A percentile compares a stretch with the other conserved stretches of the same genome.
These are phyloP conservation scores for Pitta sordida DNA, from an alignment of 2,113 vertebrate genomes.

Conservation along the genomic window DNA sequence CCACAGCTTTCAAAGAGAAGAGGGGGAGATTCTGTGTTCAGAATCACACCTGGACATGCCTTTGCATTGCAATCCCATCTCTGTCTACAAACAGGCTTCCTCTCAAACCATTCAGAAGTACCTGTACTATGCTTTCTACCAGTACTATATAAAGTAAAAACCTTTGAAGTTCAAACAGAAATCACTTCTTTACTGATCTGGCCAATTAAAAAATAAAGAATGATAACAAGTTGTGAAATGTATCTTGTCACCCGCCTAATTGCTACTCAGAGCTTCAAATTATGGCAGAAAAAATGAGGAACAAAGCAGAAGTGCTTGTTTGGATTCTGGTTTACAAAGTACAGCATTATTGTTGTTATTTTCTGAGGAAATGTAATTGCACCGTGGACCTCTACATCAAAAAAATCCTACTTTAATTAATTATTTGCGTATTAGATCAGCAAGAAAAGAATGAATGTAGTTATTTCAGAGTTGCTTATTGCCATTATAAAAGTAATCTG, in stretches of 20 bases:
- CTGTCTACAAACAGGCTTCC: not conserved
- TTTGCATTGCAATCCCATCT: not conserved
- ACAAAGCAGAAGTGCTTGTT: not conserved
- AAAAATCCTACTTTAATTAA: not conserved
- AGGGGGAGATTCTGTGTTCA: fast-evolving
- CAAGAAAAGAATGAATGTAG: not conserved
- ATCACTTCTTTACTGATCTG: not conserved
- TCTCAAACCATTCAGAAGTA: not conserved
- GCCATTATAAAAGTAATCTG: not conserved
- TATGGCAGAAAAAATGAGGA: not conserved
- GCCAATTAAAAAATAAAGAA: slow-evolving; percentile 13
- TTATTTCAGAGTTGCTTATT: not conserved
- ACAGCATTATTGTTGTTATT: not conserved
- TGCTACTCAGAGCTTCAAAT: not conserved
- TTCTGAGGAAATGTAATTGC: not conserved
- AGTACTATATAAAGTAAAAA: not conserved
- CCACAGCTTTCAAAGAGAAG: not conserved
- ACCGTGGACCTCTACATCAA: not conserved
- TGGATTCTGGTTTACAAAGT: not conserved
- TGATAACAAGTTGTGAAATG: not conserved
- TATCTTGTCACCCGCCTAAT: not conserved
- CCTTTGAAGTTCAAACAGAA: not conserved
- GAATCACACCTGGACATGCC: not conserved
- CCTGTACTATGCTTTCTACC: not conserved
- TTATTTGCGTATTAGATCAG: not conserved